Base-by-base conservation (phyloP, 2,797 vertebrate species). In the Hippoglossus hippoglossus region DNA sequence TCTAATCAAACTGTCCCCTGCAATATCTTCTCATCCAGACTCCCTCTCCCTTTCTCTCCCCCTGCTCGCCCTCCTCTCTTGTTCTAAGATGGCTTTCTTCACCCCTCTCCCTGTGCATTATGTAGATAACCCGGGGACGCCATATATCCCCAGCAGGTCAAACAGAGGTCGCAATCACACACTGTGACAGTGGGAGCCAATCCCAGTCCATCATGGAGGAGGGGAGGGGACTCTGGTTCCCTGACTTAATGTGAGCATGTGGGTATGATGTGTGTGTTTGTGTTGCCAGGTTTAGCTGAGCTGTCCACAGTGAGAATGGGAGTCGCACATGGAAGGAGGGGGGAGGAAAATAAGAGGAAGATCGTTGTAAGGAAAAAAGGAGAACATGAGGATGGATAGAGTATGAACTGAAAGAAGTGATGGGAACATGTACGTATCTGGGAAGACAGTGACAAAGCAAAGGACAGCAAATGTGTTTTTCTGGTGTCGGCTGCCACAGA, bases 71-170 rank as follows among this genome's bases (percentile, higher is more conserved):
- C 87, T 87, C 51, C 70, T 75, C 81, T 70, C 80, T 87, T 91
- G 80, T 89, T 59, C 53, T 89, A 86, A 90, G 87, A 88, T 65
- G 82, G 56, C 86, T 92, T 90, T 73, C 90, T 94, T 93, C 91
- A 93, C 91, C 92, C 94, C 92, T 87, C 93, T 92, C 88, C 75
- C 90, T 90, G 93, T 94, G 93, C 87, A 94, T 95, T 95, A 95
- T 94, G 94, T 91, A 94, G 79, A 94, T 94, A 96, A 95, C 87
- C 83, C 63, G 22, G 67, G 89, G 87, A 94, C 78, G 86, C 92
- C 93, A 89, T 95, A 88, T 93, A 91, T 93, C 90, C 82, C 66
- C 84, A 4, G 83, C 85, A 93, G 96, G 95, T 97, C 95, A 96
- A 87, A 85, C 85, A 18, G 91, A 86, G 96, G 96, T 96, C 95